These are phyloP conservation scores for Elmis aenea DNA, from an alignment of 2,888 invertebrate species.

Conservation along the genomic window DNA sequence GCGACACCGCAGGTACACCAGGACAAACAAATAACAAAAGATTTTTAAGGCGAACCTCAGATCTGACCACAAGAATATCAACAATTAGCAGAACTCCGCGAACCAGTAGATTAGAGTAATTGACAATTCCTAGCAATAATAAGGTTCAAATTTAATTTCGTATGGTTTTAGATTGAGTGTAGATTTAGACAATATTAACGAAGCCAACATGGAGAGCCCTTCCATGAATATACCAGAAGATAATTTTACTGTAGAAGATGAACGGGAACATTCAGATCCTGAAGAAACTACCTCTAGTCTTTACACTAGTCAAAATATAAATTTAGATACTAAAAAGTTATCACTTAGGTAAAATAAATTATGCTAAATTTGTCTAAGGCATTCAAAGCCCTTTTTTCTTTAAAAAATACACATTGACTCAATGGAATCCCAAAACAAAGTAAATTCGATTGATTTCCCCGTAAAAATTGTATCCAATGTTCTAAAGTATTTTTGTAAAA, in stretches of 20 bases:
- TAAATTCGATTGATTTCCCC: no score
- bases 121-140: background rate
- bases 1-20: slow-evolving; percentile 25
- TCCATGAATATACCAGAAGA: slow-evolving; percentile 9
- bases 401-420: no score
- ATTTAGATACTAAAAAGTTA: slow-evolving; percentile 8
- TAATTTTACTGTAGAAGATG: slow-evolving; percentile 20
- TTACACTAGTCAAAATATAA: slow-evolving; percentile 11
- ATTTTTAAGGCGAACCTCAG: slow-evolving; percentile 41
- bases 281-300: slow-evolving; percentile 4
- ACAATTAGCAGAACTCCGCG: slow-evolving; percentile 38
- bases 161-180: slow-evolving; percentile 38
- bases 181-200: slow-evolving; percentile 43
- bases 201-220: slow-evolving; percentile 31
- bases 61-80: slow-evolving; percentile 36
- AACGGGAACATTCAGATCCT: slow-evolving; percentile 13
- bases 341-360: slow-evolving; percentile 14
- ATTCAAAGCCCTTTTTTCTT: no score
- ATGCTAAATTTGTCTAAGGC: background rate
- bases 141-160: slow-evolving; percentile 1
- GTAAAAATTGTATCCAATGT: no score
- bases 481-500: no score
- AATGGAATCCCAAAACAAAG: no score
- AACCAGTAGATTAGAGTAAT: slow-evolving; percentile 46
- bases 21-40: no score